Evolutionary conservation across 2,888 invertebrate genomes (phyloP), one percentile per base, ranked within the genome.

Genomic region (Caradrina clavipalpis): DNA sequence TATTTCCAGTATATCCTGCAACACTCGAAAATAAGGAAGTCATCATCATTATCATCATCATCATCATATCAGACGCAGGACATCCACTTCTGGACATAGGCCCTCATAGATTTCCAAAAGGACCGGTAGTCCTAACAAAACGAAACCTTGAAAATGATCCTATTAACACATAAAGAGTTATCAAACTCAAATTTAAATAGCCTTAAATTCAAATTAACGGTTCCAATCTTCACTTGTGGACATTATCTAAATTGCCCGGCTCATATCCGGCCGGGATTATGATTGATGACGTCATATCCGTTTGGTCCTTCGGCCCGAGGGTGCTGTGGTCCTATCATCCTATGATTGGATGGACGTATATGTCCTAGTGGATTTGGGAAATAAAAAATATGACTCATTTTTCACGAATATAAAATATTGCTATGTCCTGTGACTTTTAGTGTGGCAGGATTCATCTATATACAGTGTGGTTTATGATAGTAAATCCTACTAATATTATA

Each of bases 171-270:
- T 39, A 56, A 56, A 60, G 21, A 59, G 47, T 47, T 60, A 64
- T 60, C 47, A 58, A 69, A 78, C 47, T 64, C 50, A 19, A 63
- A 59, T 74, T 54, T 60, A 60, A 66, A 47, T 59, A 21, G 57
- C 31, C 55, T 76, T 50, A 76, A 64, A 76, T 73, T 80, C 69
- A 80, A 80, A 80, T 80, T 64, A 76, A 68, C 62, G 54, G 49
- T 15, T 55, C 26, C 66, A 69, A 72, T 78, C 70, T 70, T 62
- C 68, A 70, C 47, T 73, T 73, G 72, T 59, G 68, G 81, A 78
- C 78, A 80, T 85, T 86, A 86, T 84, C 85, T 85, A 83, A 84
- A 85, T 84, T 84, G 78, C 66, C 57, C 62, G 49, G 55, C 69
- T 69, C 74, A 73, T 76, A 73, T 78, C 80, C 77, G 78, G 76